Percentiles rank a stretch among this genome's conserved stretches.
These are phyloP conservation scores for Propsilocerus akamusi DNA, from an alignment of 1,140 invertebrate genomes.

Conservation along the genomic window DNA sequence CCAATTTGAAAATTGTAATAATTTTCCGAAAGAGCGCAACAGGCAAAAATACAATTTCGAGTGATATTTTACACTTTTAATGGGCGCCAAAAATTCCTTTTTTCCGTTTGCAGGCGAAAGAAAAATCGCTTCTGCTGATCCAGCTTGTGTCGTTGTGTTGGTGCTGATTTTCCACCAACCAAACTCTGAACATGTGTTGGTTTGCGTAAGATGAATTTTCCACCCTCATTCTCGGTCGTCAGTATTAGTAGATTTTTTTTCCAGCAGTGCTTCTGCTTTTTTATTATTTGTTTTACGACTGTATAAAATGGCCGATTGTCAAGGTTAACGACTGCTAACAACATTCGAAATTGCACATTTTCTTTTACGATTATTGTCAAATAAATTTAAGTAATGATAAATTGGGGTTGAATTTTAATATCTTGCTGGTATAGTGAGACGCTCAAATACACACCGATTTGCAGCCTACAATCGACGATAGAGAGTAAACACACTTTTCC, in stretches of 20 bases:
- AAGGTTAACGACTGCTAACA: slow-evolving; percentile 7
- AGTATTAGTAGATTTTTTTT: not conserved
- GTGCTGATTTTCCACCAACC: too few relatives aligned
- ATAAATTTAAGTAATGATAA: not conserved
- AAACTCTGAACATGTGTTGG: too few relatives aligned
- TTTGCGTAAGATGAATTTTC: not conserved
- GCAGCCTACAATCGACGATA: slow-evolving; percentile 1
- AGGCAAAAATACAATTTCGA: not conserved
- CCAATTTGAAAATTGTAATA: slow-evolving; percentile 1
- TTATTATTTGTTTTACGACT: slow-evolving; percentile 7
- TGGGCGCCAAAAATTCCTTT: not conserved
- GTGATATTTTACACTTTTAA: slow-evolving; percentile 3
- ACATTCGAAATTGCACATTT: slow-evolving; percentile 3
- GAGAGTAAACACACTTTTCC: not conserved
- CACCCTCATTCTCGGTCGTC: not conserved
- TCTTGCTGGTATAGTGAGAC: too few relatives aligned
- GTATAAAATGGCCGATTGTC: slow-evolving; percentile 8
- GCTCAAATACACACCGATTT: too few relatives aligned
- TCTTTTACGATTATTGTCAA: slow-evolving; percentile 2
- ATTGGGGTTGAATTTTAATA: slow-evolving; percentile 4
- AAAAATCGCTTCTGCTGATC: too few relatives aligned
- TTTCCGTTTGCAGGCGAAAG: not conserved
- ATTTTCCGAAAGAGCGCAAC: slow-evolving; percentile 1
- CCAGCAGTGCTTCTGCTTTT: too few relatives aligned
- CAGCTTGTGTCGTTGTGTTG: too few relatives aligned